Evolutionary conservation across 1,140 invertebrate species (phyloP), one percentile per base, ranked within the genome.

Genomic region (Drosophila sp.): DNA sequence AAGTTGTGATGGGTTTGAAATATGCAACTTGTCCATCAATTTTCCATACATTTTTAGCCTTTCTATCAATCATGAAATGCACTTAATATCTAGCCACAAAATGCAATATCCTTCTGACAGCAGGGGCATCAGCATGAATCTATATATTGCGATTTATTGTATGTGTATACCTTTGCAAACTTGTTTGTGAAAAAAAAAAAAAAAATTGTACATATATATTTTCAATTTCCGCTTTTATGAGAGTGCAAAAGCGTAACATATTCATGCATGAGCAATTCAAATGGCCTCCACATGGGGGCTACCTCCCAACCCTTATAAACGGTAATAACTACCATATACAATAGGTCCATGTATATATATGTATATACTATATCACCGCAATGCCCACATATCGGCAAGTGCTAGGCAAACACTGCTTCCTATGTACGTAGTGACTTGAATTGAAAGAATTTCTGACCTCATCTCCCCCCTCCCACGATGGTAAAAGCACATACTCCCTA

Each of bases 161-260:
- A 17, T 60, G n/a, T 64, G 41, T 64, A 50, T 23, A 47, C 17
- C 17, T 23, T 23, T 47, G 17, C 44, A 17, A 17, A 27, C 23
- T 50, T 50, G 75, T 70, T 54, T 73, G 71, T 66, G 60, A 55
- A 72, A 73, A 66, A 87, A 83, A 79, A 79, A 89, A 80, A 73
- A 66, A 87, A 76, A 79, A 79, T 83, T 77, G 80, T 74, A 77
- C 83, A 79, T 87, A 87, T 83, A 89, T 74, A 83, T 87, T 87
- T 87, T 74, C 83, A 87, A 87, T 87, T 87, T 87, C 84, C 83
- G 84, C 65, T 77, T 70, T 80, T 83, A 80, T 89, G 76, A 80
- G 79, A 73, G 70, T 57, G 44, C 66, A 71, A 68, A 79, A 72
- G 76, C 80, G 68, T 67, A 50, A 72, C 76, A 86, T 86, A 89